A percentile compares a stretch with the other conserved stretches of the same genome.
These are phyloP conservation scores for Habrosyne pyritoides DNA, from an alignment of 2,888 invertebrate genomes.

Conservation along the genomic window DNA sequence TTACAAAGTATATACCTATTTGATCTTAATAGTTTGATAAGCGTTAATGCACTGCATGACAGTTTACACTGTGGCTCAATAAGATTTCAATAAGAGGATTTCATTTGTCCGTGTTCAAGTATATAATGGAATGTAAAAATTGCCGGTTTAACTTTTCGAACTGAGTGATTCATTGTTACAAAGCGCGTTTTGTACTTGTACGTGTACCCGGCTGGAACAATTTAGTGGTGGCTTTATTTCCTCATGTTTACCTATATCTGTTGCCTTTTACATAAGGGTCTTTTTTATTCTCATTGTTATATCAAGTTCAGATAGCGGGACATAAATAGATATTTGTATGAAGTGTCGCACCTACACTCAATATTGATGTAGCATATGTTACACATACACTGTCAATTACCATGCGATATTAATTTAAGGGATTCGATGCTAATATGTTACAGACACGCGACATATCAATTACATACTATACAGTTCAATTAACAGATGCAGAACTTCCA, in stretches of 20 bases:
- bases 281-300: conserved; percentile 17
- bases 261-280: conserved; percentile 20
- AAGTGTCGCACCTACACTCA: too few species aligned
- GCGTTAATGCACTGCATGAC: background rate
- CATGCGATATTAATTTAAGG: background rate
- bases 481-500: background rate
- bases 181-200: conserved; percentile 17
- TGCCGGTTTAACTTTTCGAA: conserved; percentile 38
- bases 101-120: conserved; percentile 14
- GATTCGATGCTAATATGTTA: background rate
- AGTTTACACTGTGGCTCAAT: background rate
- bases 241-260: conserved; percentile 8
- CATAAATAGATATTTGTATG: background rate
- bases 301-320: background rate
- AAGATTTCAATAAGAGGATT: background rate
- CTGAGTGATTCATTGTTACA: conserved; percentile 42
- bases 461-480: too few species aligned
- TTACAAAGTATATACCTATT: too few species aligned
- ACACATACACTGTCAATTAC: background rate
- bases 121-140: conserved; percentile 37
- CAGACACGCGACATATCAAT: background rate
- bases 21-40: background rate
- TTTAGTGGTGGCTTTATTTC: conserved; percentile 15
- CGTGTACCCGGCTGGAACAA: conserved; percentile 19
- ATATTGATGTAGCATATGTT: too few species aligned